phyloP scores from a whole-genome alignment of 2,113 vertebrate species.

The Cyanocitta stelleri region DNA sequence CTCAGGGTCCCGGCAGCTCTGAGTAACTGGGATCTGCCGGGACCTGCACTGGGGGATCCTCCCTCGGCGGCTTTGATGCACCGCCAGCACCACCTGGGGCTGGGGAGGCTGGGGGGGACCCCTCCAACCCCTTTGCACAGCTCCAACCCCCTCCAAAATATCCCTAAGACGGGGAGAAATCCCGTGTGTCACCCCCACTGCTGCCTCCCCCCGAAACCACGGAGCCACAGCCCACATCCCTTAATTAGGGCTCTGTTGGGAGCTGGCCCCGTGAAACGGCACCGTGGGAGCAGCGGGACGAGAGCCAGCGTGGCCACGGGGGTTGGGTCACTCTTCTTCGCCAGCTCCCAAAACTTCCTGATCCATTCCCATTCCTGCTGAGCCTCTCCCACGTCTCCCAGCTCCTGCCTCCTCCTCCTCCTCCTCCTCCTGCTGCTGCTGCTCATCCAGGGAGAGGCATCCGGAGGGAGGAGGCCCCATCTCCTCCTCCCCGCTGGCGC shows the following conservation, averaged over 20 bases:
- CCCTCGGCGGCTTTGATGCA: fast-evolving
- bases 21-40: neutral
- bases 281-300: neutral
- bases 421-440: neutral
- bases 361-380: neutral
- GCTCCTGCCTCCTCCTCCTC: neutral
- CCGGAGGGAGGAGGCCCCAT: neutral
- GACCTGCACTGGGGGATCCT: neutral
- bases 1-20: neutral
- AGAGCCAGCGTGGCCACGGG: fast-evolving
- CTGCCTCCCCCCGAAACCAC: neutral
- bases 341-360: fast-evolving
- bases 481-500: neutral
- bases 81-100: neutral
- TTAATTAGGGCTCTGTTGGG: fast-evolving
- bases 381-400: neutral
- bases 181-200: fast-evolving
- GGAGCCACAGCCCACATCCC: neutral
- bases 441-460: neutral
- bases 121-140: neutral
- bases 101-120: fast-evolving
- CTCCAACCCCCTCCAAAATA: neutral
- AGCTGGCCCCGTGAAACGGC: fast-evolving
- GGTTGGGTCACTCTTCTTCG: neutral
- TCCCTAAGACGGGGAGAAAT: neutral